Base-by-base conservation (phyloP, 1,140 invertebrate genomes). In the Harlomillsia oculata region DNA sequence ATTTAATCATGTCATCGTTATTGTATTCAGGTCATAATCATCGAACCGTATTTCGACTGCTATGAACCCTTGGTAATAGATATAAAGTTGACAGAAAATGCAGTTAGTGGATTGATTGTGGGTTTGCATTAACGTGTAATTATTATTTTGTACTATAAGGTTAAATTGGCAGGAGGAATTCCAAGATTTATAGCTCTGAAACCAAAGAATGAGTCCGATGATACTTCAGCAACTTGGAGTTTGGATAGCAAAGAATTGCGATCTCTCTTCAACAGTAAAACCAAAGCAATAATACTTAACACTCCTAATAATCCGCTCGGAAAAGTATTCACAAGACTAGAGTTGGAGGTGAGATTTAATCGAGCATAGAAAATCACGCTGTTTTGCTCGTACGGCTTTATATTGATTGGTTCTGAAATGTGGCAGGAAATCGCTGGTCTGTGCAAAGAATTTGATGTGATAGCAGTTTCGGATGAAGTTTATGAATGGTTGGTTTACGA, bases 21-120 rank as follows among this genome's bases (percentile, higher is more conserved):
- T 18, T 28, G 16, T 32, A 40, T 55, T 13, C 26, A 98, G 72
- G 91, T 93, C 58, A 94, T 97, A 59, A 91, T 99, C 26, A 93
- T 99, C 59, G 96, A 99, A 71, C 96, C 96, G 6, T 98, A 87
- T 72, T 99, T 95, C 71, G 96, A 99, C 71, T 97, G 93, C 68
- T 99, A 99, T 71, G 87, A 87, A 59, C 91, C 93, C 1, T 96
- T 98, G 85, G 84, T 97, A 1, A 20, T 20, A n/a, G 6, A 45
- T 3, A n/a, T n/a, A n/a, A n/a, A n/a, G n/a, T n/a, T n/a, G n/a
- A n/a, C n/a, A n/a, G n/a, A n/a, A n/a, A n/a, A n/a, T n/a, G n/a
- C n/a, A n/a, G n/a, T n/a, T n/a, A n/a, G n/a, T n/a, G n/a, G n/a
- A n/a, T n/a, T n/a, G n/a, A n/a, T n/a, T n/a, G n/a, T n/a, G n/a